phyloP scores from a whole-genome alignment of 2,888 invertebrate genomes.

The Cinara cedri region DNA sequence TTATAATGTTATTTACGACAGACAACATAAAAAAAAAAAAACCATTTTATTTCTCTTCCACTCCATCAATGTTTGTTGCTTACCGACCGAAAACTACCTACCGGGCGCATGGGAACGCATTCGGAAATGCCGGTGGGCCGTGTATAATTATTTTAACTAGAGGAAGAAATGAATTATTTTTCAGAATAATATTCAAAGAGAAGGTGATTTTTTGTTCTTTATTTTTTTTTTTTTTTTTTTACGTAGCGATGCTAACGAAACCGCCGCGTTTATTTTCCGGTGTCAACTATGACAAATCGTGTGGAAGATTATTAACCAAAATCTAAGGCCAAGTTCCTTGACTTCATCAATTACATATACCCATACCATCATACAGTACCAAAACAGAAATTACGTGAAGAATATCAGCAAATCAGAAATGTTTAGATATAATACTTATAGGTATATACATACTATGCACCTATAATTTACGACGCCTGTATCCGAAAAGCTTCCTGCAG shows the following conservation, averaged over 20 bases:
- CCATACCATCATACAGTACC: no score
- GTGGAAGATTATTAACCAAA: slow-evolving; percentile 49
- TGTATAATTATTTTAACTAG: slow-evolving; percentile 57
- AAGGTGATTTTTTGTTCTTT: slow-evolving; percentile 48
- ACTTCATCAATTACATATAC: slow-evolving; percentile 40
- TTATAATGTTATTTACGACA: slow-evolving; percentile 5
- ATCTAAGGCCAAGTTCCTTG: slow-evolving; percentile 46
- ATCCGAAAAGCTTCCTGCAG: no score
- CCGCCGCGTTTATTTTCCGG: slow-evolving; percentile 50
- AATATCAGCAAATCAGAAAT: background rate
- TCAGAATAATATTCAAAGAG: slow-evolving; percentile 52
- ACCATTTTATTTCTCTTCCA: slow-evolving; percentile 14
- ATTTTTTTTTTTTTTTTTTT: slow-evolving; percentile 19
- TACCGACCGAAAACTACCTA: slow-evolving; percentile 39
- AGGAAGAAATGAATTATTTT: slow-evolving; percentile 56
- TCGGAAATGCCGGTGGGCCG: slow-evolving; percentile 53
- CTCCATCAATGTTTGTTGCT: slow-evolving; percentile 21
- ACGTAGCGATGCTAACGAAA: slow-evolving; percentile 13
- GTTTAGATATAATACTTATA: background rate
- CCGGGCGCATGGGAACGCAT: slow-evolving; percentile 41
- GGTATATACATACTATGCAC: no score
- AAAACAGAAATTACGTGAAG: background rate
- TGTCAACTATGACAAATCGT: slow-evolving; percentile 57
- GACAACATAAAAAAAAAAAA: background rate
- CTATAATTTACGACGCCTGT: no score